Evolutionary conservation across 2,797 vertebrate genomes (phyloP), one percentile per base, ranked within the genome.

Genomic region (Rhabdomys pumilio): DNA sequence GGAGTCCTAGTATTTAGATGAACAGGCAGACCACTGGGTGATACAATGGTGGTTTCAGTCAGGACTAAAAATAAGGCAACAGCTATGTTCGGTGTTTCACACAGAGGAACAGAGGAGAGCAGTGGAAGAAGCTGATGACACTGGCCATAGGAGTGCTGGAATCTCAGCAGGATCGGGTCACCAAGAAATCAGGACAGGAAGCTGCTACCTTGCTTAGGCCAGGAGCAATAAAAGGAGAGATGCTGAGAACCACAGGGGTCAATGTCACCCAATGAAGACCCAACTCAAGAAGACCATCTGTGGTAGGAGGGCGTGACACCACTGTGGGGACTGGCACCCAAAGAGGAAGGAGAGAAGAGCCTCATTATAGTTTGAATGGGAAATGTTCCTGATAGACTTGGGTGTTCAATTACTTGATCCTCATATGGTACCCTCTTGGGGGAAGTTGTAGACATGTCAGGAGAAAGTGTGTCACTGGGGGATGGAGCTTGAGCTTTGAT

Each of bases 261-360:
- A 24, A 4, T 14, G 55, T 2, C 80, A 79, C 50, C 22, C 50
- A 34, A 17, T 22, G 22, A 63, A 57, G 67, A 44, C 4, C 12
- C 13, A 29, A 24, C 12, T 63, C 12, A 6, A 1, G 13, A 55
- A n/a, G 38, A 3, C 20, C 12, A 8, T 13, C 47, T 19, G 1
- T 15, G n/a, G 29, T n/a, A 20, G 14, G 26, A 20, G 29, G 34
- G 0, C 7, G 13, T 67, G 61, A 1, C 3, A 11, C 3, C 26
- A 24, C 22, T 8, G 0, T 0, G 20, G 17, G 13, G 4, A 5
- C 15, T 0, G 1, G 4, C 6, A 26, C 10, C 29, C 13, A 10
- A 41, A 3, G 59, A 59, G 50, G 34, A 67, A 50, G 31, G 20
- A 47, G 38, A 81, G 34, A 67, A 6, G 44, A 41, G n/a, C 6